Evolutionary conservation across 2,888 invertebrate species (phyloP).

Genomic region (Stramonita haemastoma): DNA sequence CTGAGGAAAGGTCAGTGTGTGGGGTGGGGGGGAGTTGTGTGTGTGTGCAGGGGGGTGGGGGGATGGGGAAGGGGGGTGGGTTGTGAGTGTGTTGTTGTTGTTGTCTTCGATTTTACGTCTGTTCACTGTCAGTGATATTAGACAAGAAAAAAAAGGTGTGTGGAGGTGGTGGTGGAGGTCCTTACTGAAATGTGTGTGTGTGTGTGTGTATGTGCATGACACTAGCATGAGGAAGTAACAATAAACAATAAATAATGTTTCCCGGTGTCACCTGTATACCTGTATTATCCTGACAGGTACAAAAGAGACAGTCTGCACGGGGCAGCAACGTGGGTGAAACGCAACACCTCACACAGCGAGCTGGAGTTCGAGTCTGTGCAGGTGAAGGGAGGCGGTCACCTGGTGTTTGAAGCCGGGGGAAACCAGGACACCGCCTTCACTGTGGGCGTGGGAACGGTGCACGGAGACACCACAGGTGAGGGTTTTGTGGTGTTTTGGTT

Average conservation of each 20-base stretch:
- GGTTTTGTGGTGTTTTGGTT: neutral
- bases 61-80: no score
- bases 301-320: constrained; percentile 54
- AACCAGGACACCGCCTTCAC: constrained; percentile 43
- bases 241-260: no score
- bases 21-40: no score
- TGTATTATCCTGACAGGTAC: constrained; percentile 50
- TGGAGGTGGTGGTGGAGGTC: no score
- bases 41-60: no score
- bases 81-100: no score
- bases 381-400: constrained; percentile 58
- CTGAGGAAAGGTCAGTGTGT: no score
- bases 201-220: neutral
- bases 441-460: constrained; percentile 50
- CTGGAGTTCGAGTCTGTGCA: constrained; percentile 59
- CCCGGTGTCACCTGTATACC: no score
- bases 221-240: no score
- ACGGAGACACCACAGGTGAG: constrained; percentile 65
- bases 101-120: no score
- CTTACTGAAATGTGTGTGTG: neutral
- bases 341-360: constrained; percentile 42
- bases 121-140: no score
- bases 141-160: no score
- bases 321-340: constrained; percentile 59
- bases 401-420: constrained; percentile 55